These are phyloP conservation scores for Cygnus atratus DNA, from an alignment of 2,113 vertebrate species.

Conservation along the genomic window DNA sequence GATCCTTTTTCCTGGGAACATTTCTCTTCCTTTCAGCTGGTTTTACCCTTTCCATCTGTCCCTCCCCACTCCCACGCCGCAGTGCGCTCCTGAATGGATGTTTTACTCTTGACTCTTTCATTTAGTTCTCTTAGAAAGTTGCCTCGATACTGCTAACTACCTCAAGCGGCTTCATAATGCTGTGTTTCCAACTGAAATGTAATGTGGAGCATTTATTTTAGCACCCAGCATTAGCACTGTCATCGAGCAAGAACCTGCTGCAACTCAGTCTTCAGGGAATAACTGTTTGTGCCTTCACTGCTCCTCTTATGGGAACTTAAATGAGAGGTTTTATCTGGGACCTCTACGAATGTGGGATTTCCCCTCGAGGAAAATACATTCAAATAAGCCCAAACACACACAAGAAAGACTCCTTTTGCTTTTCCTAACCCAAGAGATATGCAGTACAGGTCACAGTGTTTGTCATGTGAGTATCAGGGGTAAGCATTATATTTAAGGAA, in stretches of 20 bases:
- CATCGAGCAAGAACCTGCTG: neutral
- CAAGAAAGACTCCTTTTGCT: constrained; percentile 46
- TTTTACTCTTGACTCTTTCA: constrained; percentile 12
- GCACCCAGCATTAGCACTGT: neutral
- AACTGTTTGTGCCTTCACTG: neutral
- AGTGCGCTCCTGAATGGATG: neutral
- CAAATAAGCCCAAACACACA: neutral
- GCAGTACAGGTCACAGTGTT: neutral
- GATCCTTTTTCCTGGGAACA: constrained; percentile 17
- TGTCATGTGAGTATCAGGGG: constrained; percentile 47
- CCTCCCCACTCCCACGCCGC: neutral
- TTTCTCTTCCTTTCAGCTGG: neutral
- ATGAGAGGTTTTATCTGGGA: neutral
- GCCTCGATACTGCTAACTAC: constrained; percentile 23
- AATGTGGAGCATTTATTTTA: neutral
- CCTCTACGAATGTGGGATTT: neutral
- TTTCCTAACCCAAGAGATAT: neutral
- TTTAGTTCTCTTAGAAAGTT: constrained; percentile 13
- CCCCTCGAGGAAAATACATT: neutral
- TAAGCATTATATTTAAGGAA: neutral
- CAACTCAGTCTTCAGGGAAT: neutral
- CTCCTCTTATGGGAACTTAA: constrained; percentile 20
- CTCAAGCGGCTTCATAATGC: constrained; percentile 30
- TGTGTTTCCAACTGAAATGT: neutral
- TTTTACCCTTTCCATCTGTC: constrained; percentile 1